phyloP scores from a whole-genome alignment of 2,113 vertebrate species.

The Delphinapterus leucas region DNA sequence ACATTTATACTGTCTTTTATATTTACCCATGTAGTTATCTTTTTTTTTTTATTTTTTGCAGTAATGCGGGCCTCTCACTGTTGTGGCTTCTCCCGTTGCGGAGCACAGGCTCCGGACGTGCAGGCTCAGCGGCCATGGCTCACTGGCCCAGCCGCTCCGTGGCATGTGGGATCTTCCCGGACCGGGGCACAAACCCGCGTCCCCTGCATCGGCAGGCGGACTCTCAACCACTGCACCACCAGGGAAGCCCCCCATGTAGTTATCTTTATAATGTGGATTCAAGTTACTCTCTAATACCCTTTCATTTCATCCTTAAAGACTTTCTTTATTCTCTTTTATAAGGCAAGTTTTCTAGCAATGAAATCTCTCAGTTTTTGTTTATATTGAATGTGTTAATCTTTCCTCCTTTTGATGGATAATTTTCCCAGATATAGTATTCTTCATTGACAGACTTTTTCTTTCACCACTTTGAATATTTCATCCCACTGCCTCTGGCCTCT shows the following conservation, averaged over 20 bases:
- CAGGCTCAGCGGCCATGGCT: no score
- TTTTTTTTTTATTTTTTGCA: neutral
- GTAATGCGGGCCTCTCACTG: no score
- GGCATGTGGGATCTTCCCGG: no score
- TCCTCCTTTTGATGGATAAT: neutral
- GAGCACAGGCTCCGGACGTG: no score
- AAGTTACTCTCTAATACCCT: neutral
- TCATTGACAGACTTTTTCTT: neutral
- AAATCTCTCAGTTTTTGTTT: neutral
- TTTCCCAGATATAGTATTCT: neutral
- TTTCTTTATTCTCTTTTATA: neutral
- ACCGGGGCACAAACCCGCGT: no score
- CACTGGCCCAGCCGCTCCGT: no score
- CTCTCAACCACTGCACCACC: no score
- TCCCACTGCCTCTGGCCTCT: neutral
- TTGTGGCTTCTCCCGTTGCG: no score
- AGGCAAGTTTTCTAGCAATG: neutral
- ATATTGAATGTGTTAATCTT: neutral
- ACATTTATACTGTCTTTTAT: neutral
- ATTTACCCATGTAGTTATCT: neutral
- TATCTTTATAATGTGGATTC: neutral
- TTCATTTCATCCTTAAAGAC: neutral
- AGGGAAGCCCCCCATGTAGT: no score
- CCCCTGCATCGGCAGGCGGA: no score
- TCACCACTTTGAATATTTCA: neutral